A percentile compares a stretch with the other conserved stretches of the same genome.
Evolutionary conservation across 2,888 invertebrate genomes (phyloP).

Genomic region (Furcula furcula): DNA sequence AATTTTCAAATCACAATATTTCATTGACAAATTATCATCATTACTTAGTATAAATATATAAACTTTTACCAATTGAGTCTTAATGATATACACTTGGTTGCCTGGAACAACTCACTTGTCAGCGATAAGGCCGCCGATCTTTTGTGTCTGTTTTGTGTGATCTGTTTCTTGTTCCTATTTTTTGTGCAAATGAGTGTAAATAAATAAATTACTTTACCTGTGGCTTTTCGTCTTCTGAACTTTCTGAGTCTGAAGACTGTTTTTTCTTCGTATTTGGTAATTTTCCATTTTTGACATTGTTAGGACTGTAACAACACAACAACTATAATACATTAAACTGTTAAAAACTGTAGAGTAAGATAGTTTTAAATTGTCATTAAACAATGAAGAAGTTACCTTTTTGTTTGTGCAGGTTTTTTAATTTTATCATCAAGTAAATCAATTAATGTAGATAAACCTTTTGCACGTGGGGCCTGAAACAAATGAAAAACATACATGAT

Average conservation of each 20-base stretch:
- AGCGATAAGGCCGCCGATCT: too few species aligned
- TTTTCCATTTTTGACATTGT: constrained; percentile 58
- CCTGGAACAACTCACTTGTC: too few species aligned
- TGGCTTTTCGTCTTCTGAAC: constrained; percentile 62
- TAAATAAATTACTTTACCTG: constrained; percentile 30
- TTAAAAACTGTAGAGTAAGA: background rate
- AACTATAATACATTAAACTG: constrained; percentile 2
- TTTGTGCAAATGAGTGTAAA: too few species aligned
- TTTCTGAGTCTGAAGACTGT: constrained; percentile 65
- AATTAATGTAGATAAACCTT: constrained; percentile 83
- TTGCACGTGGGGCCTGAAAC: constrained; percentile 82
- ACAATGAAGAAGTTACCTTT: background rate
- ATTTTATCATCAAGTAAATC: constrained; percentile 79
- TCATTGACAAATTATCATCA: constrained; percentile 53
- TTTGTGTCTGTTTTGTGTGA: too few species aligned
- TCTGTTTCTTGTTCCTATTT: too few species aligned
- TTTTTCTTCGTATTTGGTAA: constrained; percentile 47
- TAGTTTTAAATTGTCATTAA: background rate
- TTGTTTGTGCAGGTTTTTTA: constrained; percentile 19
- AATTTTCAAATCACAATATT: constrained; percentile 40
- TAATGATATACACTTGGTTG: too few species aligned
- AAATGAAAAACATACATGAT: constrained; percentile 17
- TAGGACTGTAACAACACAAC: constrained; percentile 39
- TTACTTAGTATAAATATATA: constrained; percentile 11
- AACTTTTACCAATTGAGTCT: background rate